A percentile compares a stretch with the other conserved stretches of the same genome.
Conservation (phyloP, 2,888 invertebrate genomes). For the Drosophila atripex region DNA sequence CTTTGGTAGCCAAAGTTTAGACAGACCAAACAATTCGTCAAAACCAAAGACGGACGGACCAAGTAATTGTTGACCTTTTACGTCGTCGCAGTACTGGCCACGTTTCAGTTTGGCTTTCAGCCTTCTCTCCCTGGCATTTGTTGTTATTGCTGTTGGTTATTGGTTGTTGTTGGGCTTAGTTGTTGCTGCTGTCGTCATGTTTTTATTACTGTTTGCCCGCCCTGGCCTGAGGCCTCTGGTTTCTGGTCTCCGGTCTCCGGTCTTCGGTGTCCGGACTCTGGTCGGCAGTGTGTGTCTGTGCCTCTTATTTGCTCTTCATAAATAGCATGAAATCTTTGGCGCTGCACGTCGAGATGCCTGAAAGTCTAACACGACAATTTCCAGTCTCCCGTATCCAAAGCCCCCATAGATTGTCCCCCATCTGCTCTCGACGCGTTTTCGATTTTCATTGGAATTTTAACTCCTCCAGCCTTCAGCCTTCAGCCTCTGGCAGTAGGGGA, state of each 20-base stretch:
- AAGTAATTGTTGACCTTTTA: conserved; percentile 81
- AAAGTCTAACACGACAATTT: conserved; percentile 76
- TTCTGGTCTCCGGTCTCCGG: background rate
- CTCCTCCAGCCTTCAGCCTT: background rate
- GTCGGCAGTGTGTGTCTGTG: conserved; percentile 9
- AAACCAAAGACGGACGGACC: conserved; percentile 47
- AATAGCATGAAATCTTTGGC: conserved; percentile 76
- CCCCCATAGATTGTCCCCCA: conserved; percentile 29
- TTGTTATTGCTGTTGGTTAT: conserved; percentile 44
- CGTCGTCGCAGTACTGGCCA: conserved; percentile 61
- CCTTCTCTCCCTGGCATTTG: conserved; percentile 28
- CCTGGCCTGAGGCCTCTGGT: conserved; percentile 51
- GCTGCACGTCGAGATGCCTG: conserved; percentile 74
- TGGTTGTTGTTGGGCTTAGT: conserved; percentile 27
- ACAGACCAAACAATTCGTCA: conserved; percentile 79
- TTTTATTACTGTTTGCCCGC: conserved; percentile 79
- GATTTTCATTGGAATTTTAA: conserved; percentile 74
- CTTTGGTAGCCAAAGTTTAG: conserved; percentile 79
- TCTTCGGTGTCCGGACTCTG: background rate
- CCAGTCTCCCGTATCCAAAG: conserved; percentile 59
- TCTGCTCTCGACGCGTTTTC: conserved; percentile 49
- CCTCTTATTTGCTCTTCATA: conserved; percentile 74
- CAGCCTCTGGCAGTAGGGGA: background rate
- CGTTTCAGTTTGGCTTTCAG: conserved; percentile 58
- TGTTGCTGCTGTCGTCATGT: conserved; percentile 57